Evolutionary conservation across 2,888 invertebrate genomes (phyloP).

Genomic region (Drosophila affinis): DNA sequence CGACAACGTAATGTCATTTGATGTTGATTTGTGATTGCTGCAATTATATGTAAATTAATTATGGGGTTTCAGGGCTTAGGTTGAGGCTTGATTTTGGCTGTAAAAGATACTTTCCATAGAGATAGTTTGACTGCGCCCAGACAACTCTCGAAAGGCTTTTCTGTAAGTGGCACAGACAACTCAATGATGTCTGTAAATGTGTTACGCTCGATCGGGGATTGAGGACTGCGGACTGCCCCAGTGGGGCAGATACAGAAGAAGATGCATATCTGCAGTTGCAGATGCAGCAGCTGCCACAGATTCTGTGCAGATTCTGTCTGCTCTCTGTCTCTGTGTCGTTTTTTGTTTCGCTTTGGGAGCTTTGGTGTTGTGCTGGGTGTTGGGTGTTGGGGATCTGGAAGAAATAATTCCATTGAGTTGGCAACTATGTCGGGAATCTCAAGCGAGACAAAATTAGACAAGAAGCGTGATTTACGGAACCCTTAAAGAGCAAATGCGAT

Average conservation of each 20-base stretch:
- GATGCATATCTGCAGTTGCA: constrained; percentile 46
- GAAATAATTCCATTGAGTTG: constrained; percentile 81
- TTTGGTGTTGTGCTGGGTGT: neutral
- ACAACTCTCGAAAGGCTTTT: constrained; percentile 32
- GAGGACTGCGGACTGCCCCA: constrained; percentile 59
- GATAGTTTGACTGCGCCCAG: constrained; percentile 25
- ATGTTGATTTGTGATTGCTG: constrained; percentile 26
- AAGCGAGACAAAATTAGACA: constrained; percentile 82
- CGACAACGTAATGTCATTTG: constrained; percentile 39
- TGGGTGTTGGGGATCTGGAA: constrained; percentile 48
- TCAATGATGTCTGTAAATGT: constrained; percentile 71
- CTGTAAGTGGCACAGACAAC: constrained; percentile 57
- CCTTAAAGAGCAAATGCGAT: constrained; percentile 77
- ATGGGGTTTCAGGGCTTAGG: constrained; percentile 2
- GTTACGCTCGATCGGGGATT: constrained; percentile 67
- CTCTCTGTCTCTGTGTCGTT: constrained; percentile 16
- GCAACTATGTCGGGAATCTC: constrained; percentile 81
- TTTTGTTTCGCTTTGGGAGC: neutral
- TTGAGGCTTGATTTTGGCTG: neutral
- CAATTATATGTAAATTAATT: constrained; percentile 48
- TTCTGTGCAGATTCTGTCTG: constrained; percentile 41
- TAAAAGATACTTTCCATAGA: neutral
- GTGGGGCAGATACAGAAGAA: constrained; percentile 27
- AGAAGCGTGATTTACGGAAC: constrained; percentile 83
- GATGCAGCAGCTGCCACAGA: constrained; percentile 43